phyloP scores from a whole-genome alignment of 2,113 vertebrate genomes.

The Thermophis baileyi region DNA sequence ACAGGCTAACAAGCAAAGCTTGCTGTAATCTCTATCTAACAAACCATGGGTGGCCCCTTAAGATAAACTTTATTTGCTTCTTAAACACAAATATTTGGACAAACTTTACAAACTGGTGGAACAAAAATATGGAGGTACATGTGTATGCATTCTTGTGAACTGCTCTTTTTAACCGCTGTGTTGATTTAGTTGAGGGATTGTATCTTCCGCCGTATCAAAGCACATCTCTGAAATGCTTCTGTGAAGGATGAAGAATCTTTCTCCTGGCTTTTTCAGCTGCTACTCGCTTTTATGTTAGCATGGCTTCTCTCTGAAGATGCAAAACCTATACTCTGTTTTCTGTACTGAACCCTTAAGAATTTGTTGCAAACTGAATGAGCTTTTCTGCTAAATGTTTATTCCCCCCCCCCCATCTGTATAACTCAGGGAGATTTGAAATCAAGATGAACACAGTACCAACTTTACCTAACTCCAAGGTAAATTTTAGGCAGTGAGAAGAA shows the following conservation, averaged over 20 bases:
- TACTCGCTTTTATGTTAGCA: neutral
- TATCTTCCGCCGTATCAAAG: accelerated
- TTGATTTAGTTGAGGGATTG: neutral
- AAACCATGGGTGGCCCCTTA: neutral
- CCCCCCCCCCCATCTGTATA: neutral
- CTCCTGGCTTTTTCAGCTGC: constrained; percentile 12
- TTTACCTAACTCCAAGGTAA: neutral
- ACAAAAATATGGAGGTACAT: neutral
- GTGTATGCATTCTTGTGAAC: neutral
- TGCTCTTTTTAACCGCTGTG: neutral
- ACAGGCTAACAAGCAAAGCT: neutral
- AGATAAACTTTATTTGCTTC: constrained; percentile 1
- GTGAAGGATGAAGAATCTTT: neutral
- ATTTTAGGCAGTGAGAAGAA: neutral
- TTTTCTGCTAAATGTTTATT: neutral
- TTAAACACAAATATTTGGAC: neutral
- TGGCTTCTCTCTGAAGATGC: accelerated
- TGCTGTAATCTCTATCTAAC: neutral
- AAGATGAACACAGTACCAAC: neutral
- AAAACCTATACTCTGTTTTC: neutral
- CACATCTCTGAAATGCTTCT: accelerated
- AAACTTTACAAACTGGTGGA: neutral
- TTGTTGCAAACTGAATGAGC: neutral
- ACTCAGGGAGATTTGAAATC: neutral
- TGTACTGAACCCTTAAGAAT: neutral